Conservation (phyloP, 2,888 invertebrate species). For the Lordiphosa andalusiaca region DNA sequence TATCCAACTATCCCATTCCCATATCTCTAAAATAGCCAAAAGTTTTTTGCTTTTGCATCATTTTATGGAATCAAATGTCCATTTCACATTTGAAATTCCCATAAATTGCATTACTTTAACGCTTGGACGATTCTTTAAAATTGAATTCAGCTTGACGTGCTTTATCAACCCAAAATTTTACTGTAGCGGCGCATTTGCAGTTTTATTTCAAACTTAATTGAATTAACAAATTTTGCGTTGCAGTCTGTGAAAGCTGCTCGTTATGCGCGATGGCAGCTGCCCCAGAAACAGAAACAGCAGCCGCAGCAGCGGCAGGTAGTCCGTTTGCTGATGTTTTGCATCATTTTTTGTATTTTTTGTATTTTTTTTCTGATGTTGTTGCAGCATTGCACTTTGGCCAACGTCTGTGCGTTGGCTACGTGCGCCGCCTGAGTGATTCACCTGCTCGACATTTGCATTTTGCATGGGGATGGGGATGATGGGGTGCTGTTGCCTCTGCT, state of each 20-base stretch:
- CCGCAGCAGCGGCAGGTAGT: too few relatives aligned
- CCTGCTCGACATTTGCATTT: constrained; percentile 43
- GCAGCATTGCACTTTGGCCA: constrained; percentile 17
- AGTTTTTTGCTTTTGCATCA: too few relatives aligned
- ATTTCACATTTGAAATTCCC: too few relatives aligned
- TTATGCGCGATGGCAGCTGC: constrained; percentile 36
- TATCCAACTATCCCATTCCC: too few relatives aligned
- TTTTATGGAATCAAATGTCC: too few relatives aligned
- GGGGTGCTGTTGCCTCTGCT: constrained; percentile 13
- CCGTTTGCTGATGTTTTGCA: constrained; percentile 35
- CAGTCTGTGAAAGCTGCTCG: constrained; percentile 33
- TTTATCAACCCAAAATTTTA: too few relatives aligned
- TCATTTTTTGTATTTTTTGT: too few relatives aligned
- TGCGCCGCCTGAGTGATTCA: constrained; percentile 44
- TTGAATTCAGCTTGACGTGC: constrained; percentile 2
- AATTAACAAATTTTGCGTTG: constrained; percentile 21
- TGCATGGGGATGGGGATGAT: constrained; percentile 16
- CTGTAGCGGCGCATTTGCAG: not conserved
- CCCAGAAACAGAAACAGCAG: constrained; percentile 26
- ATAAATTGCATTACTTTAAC: not conserved
- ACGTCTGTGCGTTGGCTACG: constrained; percentile 24
- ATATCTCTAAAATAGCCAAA: too few relatives aligned
- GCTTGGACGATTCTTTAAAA: not conserved
- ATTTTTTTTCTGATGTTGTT: too few relatives aligned
- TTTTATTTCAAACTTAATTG: constrained; percentile 9